Evolutionary conservation across 2,888 invertebrate species (phyloP).

Genomic region (Melikaiella ostensackeni): DNA sequence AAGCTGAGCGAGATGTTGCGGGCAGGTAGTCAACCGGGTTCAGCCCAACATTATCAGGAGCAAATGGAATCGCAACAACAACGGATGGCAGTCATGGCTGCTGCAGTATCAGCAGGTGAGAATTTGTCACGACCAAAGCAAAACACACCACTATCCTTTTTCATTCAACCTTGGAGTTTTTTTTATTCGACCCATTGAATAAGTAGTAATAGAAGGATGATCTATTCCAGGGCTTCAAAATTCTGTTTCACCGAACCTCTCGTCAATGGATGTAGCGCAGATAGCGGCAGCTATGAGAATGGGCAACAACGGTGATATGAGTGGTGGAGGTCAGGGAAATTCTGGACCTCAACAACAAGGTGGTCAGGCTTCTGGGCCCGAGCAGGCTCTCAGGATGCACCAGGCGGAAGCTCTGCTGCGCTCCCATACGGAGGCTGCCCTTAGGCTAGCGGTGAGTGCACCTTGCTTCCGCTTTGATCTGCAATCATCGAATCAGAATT

Average conservation of each 20-base stretch:
- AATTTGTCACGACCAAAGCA: neutral
- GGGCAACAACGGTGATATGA: constrained; percentile 77
- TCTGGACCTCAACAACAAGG: constrained; percentile 74
- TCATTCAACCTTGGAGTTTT: too few species aligned
- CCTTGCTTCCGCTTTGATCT: constrained; percentile 40
- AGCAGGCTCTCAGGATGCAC: constrained; percentile 82
- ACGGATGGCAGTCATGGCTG: constrained; percentile 76
- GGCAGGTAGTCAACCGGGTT: constrained; percentile 72
- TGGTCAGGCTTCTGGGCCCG: constrained; percentile 72
- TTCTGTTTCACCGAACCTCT: constrained; percentile 75
- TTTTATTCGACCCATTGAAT: neutral
- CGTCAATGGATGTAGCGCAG: constrained; percentile 75
- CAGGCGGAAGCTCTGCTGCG: constrained; percentile 90
- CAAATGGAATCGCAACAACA: constrained; percentile 83
- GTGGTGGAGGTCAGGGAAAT: constrained; percentile 73
- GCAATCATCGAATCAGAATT: constrained; percentile 22
- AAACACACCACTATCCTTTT: neutral
- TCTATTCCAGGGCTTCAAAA: constrained; percentile 71
- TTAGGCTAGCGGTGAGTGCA: constrained; percentile 85
- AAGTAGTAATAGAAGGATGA: neutral
- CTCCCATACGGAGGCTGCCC: constrained; percentile 91
- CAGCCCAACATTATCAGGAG: constrained; percentile 75
- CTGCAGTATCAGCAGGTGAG: constrained; percentile 74
- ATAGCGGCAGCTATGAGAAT: constrained; percentile 76
- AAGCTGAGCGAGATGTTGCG: constrained; percentile 76